Evolutionary conservation across 2,888 invertebrate genomes (phyloP).

Genomic region (Zhuqinia jingwanae): DNA sequence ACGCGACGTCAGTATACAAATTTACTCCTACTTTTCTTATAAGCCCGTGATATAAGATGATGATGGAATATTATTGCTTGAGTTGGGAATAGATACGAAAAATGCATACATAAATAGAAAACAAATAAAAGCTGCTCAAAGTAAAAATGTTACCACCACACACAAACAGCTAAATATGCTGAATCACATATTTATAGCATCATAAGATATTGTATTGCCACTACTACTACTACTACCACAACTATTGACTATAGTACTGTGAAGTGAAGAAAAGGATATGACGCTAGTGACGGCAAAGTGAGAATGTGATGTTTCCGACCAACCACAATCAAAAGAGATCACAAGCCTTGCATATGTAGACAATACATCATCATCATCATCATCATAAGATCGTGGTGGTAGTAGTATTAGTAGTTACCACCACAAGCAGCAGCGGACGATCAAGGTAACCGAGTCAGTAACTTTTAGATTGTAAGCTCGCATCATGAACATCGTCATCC

Average conservation of each 20-base stretch:
- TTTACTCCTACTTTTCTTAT: neutral
- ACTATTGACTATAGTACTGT: too few relatives aligned
- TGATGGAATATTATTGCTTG: neutral
- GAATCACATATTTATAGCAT: slow-evolving; percentile 41
- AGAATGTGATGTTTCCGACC: slow-evolving; percentile 58
- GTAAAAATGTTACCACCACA: neutral
- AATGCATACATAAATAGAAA: slow-evolving; percentile 15
- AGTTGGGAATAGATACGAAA: neutral
- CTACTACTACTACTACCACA: neutral
- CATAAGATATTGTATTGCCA: neutral
- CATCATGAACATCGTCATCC: slow-evolving; percentile 11
- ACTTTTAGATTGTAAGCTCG: slow-evolving; percentile 46
- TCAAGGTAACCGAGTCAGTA: slow-evolving; percentile 70
- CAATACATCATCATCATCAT: slow-evolving; percentile 4
- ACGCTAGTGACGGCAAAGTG: slow-evolving; percentile 35
- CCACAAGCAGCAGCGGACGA: slow-evolving; percentile 50
- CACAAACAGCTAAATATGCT: slow-evolving; percentile 50
- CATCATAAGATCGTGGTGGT: too few relatives aligned
- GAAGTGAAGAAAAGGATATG: slow-evolving; percentile 61
- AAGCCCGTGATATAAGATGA: neutral
- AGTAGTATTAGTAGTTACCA: neutral
- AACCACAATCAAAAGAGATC: slow-evolving; percentile 58
- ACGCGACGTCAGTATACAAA: slow-evolving; percentile 43
- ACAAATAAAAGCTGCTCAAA: slow-evolving; percentile 42
- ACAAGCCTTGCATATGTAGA: neutral